Conservation (phyloP, 1,140 invertebrate genomes). For the Anastrepha ludens region DNA sequence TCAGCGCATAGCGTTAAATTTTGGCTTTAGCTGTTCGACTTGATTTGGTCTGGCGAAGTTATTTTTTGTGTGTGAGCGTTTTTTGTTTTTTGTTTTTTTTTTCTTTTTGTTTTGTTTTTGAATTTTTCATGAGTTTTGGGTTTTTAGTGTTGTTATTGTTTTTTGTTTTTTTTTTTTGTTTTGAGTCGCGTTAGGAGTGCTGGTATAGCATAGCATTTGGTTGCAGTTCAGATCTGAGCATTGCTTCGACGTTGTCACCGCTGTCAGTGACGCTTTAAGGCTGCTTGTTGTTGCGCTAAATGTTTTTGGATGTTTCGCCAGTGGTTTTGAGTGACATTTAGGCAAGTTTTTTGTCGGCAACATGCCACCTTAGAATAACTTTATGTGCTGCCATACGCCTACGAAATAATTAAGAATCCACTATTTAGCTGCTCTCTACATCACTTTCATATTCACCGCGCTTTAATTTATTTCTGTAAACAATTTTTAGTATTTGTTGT, state of each 20-base stretch:
- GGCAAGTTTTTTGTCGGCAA: neutral
- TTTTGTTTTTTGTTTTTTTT: neutral
- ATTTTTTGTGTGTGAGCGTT: neutral
- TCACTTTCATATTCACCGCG: neutral
- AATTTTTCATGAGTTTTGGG: neutral
- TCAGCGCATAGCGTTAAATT: slow-evolving; percentile 17
- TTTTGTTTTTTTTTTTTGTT: neutral
- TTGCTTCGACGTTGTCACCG: neutral
- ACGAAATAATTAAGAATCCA: neutral
- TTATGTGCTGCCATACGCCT: neutral
- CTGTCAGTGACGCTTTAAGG: neutral
- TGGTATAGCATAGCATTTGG: neutral
- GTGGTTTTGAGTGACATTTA: slow-evolving; percentile 9
- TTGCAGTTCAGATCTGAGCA: slow-evolving; percentile 3
- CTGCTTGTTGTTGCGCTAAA: neutral
- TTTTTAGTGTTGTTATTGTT: neutral
- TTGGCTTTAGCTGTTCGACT: neutral
- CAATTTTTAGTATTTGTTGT: neutral
- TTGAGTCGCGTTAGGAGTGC: neutral
- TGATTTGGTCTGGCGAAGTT: neutral
- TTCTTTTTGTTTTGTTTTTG: neutral
- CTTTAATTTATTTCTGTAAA: neutral
- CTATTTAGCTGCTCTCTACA: neutral
- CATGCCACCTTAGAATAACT: neutral
- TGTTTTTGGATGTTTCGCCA: neutral